Evolutionary conservation across 2,888 invertebrate species (phyloP).

Genomic region (Epinotia nisella): DNA sequence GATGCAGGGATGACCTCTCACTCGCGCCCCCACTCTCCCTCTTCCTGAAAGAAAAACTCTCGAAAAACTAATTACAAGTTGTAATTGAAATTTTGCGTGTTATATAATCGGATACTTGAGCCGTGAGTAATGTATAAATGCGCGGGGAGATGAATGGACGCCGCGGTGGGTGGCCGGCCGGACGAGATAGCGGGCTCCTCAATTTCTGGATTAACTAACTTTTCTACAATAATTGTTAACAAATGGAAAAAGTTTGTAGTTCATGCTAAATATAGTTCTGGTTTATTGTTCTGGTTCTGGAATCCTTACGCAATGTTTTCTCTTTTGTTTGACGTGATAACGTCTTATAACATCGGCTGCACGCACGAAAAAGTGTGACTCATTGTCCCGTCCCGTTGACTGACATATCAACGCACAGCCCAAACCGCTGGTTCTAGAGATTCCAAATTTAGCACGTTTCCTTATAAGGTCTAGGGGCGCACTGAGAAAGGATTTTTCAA

Average conservation of each 20-base stretch:
- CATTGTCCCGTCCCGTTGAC: too few species aligned
- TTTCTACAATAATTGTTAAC: slow-evolving; percentile 70
- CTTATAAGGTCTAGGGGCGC: too few species aligned
- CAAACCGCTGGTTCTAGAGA: too few species aligned
- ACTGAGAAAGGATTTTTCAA: too few species aligned
- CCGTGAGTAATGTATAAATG: slow-evolving; percentile 85
- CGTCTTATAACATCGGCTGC: too few species aligned
- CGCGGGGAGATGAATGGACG: slow-evolving; percentile 80
- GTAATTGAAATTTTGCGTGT: slow-evolving; percentile 86
- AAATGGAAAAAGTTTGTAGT: slow-evolving; percentile 46
- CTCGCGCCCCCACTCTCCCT: slow-evolving; percentile 71
- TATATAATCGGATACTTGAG: slow-evolving; percentile 86
- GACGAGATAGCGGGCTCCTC: slow-evolving; percentile 69
- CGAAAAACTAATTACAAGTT: slow-evolving; percentile 86
- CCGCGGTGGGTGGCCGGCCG: slow-evolving; percentile 63
- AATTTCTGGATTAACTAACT: slow-evolving; percentile 73
- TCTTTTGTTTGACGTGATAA: too few species aligned
- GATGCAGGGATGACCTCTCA: slow-evolving; percentile 56
- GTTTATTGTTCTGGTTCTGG: too few species aligned
- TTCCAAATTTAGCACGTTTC: too few species aligned
- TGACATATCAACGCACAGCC: too few species aligned
- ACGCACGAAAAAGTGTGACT: too few species aligned
- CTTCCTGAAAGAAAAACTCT: slow-evolving; percentile 85
- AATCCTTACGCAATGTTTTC: too few species aligned
- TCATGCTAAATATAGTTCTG: neutral